phyloP scores from a whole-genome alignment of 2,888 invertebrate genomes.

The Dyspetes luteomarginatus region DNA sequence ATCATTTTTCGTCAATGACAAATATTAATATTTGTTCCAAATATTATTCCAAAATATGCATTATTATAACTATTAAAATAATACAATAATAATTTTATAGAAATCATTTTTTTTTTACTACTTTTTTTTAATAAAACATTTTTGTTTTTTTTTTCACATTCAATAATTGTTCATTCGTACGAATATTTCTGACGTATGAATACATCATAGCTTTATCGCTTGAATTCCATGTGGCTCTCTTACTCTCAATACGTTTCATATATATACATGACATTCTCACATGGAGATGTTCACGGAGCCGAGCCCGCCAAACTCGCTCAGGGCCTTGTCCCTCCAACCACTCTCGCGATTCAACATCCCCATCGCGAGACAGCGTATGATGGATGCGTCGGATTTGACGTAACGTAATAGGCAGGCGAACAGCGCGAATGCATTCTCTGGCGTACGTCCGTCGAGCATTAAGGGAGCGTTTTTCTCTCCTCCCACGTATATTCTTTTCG shows the following conservation, averaged over 20 bases:
- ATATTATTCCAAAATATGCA: no score
- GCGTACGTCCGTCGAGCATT: slow-evolving; percentile 52
- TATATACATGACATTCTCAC: background rate
- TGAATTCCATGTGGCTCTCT: slow-evolving; percentile 9
- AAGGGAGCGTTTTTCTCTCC: slow-evolving; percentile 49
- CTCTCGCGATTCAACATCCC: slow-evolving; percentile 27
- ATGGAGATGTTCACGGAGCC: slow-evolving; percentile 1
- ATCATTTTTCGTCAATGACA: no score
- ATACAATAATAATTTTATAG: no score
- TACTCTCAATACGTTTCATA: slow-evolving; percentile 1
- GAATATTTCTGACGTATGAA: slow-evolving; percentile 6
- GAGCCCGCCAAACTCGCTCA: background rate
- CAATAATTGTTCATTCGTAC: background rate
- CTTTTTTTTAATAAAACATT: background rate
- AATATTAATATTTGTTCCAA: no score
- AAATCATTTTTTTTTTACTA: no score
- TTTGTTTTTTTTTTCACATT: background rate
- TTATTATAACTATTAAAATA: no score
- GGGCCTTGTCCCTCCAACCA: slow-evolving; percentile 3
- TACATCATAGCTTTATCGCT: slow-evolving; percentile 5
- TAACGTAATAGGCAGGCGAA: slow-evolving; percentile 76
- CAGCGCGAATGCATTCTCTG: slow-evolving; percentile 69
- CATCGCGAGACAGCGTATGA: slow-evolving; percentile 70
- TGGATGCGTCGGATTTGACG: slow-evolving; percentile 79
- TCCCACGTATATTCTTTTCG: slow-evolving; percentile 19